These are phyloP conservation scores for Leuciscus waleckii DNA, from an alignment of 2,797 vertebrate species.

Conservation along the genomic window DNA sequence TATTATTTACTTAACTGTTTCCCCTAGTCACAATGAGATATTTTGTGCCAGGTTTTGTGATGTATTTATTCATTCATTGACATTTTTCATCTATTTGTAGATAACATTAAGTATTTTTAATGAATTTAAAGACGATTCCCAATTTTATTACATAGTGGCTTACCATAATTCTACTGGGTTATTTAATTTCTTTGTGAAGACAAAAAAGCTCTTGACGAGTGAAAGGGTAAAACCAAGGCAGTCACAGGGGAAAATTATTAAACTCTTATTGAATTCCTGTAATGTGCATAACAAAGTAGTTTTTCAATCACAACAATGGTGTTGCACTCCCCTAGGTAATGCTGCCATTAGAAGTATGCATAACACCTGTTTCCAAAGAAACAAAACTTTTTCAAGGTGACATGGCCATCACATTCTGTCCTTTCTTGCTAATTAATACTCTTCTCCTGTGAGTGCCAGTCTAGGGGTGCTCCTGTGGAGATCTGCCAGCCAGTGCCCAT, in stretches of 20 bases:
- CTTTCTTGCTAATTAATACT: slow-evolving; percentile 35
- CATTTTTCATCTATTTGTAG: neutral
- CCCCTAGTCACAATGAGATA: neutral
- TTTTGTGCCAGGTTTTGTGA: no score
- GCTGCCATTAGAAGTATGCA: neutral
- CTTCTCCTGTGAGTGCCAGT: slow-evolving; percentile 50
- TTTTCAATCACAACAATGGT: neutral
- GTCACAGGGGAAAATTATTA: neutral
- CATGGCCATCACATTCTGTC: slow-evolving; percentile 36
- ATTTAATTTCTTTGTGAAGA: neutral
- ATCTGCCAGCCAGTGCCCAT: slow-evolving; percentile 56
- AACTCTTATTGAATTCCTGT: slow-evolving; percentile 17
- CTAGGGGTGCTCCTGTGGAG: slow-evolving; percentile 40
- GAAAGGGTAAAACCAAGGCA: neutral
- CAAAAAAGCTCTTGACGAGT: neutral
- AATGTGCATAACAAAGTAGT: slow-evolving; percentile 25
- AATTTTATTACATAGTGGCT: neutral
- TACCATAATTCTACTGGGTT: neutral
- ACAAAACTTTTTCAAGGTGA: slow-evolving; percentile 52
- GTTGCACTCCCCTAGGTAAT: neutral
- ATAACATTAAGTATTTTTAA: neutral
- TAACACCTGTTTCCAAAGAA: slow-evolving; percentile 20
- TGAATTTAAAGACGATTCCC: neutral
- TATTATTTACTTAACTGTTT: neutral
- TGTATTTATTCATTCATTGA: neutral